Percentiles rank a stretch among this genome's conserved stretches.
Conservation (phyloP, 1,140 invertebrate genomes). For the Contarinia nasturtii region DNA sequence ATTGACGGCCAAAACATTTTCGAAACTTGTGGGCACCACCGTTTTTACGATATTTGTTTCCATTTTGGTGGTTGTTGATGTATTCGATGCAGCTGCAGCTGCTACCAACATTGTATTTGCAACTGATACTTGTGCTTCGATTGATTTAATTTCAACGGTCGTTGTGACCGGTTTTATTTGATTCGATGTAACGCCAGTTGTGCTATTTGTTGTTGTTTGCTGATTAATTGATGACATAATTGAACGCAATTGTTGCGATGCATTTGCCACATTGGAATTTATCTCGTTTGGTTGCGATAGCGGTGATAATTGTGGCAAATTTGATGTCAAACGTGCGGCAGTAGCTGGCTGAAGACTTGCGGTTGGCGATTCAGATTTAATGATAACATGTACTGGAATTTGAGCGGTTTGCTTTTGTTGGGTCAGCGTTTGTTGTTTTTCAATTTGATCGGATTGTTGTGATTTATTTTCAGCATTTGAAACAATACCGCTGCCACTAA, state of each 20-base stretch:
- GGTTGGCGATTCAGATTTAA: conserved; percentile 11
- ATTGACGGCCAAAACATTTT: conserved; percentile 10
- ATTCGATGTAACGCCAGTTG: conserved; percentile 10
- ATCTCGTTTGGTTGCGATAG: conserved; percentile 47
- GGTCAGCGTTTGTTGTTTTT: too few relatives aligned
- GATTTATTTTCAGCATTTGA: background rate
- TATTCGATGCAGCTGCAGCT: background rate
- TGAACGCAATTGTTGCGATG: conserved; percentile 41
- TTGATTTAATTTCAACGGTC: conserved; percentile 9
- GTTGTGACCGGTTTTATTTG: conserved; percentile 4
- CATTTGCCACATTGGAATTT: conserved; percentile 46
- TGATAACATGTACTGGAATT: conserved; percentile 12
- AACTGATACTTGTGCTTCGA: background rate
- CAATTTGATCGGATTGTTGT: conserved; percentile 4
- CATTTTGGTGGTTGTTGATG: background rate
- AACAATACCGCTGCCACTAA: too few relatives aligned
- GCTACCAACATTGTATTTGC: conserved; percentile 7
- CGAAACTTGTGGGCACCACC: background rate
- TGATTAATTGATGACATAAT: conserved; percentile 36
- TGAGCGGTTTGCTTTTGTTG: conserved; percentile 14
- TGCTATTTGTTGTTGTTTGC: conserved; percentile 8
- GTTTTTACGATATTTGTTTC: background rate
- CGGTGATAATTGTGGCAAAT: conserved; percentile 42
- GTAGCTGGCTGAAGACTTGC: conserved; percentile 3
- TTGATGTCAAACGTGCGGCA: conserved; percentile 13